phyloP scores from a whole-genome alignment of 2,113 vertebrate genomes.

The Fulmarus glacialis region DNA sequence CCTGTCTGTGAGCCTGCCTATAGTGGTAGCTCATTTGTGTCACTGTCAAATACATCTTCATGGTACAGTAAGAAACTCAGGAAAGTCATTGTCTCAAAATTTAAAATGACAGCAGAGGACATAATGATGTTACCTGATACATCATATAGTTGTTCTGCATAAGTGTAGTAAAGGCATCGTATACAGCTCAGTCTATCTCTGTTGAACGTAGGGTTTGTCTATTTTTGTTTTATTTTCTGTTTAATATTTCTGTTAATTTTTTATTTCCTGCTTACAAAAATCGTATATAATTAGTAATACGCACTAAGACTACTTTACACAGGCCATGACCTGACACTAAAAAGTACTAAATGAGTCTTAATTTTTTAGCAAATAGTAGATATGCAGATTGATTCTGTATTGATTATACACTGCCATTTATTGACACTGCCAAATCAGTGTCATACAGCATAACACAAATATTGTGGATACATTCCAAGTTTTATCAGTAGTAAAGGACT shows the following conservation, averaged over 20 bases:
- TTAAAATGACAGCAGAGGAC: constrained; percentile 15
- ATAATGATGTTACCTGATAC: not conserved
- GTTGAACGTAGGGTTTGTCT: not conserved
- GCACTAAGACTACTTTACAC: not conserved
- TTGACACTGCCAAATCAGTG: not conserved
- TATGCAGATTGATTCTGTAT: not conserved
- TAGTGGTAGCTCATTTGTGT: not conserved
- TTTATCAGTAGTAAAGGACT: not conserved
- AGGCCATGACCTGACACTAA: not conserved
- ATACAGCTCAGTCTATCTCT: not conserved
- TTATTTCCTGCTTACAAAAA: not conserved
- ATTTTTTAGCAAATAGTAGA: not conserved
- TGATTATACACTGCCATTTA: not conserved
- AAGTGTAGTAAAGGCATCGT: not conserved
- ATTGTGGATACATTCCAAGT: not conserved
- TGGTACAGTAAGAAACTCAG: not conserved
- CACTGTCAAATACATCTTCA: constrained; percentile 7
- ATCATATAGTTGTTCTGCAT: not conserved
- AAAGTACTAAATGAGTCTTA: not conserved
- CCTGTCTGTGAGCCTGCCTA: not conserved
- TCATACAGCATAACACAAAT: not conserved
- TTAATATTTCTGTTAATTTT: not conserved
- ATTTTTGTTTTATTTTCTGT: not conserved
- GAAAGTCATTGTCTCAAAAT: constrained; percentile 17
- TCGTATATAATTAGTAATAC: not conserved